phyloP scores from a whole-genome alignment of 2,113 vertebrate species.

The Hymenochirus boettgeri region DNA sequence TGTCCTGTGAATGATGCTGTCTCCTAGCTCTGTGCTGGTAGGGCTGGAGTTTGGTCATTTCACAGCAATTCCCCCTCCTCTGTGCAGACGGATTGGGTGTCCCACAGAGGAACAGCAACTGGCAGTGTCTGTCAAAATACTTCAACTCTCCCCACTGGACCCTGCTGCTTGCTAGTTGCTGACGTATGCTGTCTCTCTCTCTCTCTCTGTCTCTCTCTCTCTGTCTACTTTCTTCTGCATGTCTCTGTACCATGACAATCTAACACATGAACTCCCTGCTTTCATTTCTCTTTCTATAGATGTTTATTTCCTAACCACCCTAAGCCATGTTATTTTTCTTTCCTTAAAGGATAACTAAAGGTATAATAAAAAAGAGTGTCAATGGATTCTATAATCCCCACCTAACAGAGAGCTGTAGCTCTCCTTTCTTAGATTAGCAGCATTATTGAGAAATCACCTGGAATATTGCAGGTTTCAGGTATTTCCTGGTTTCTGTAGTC shows the following conservation, averaged over 20 bases:
- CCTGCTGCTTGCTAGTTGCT: conserved; percentile 7
- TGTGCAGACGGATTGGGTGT: conserved; percentile 38
- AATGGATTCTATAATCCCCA: too few relatives aligned
- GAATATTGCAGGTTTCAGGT: too few relatives aligned
- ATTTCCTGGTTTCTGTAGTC: too few relatives aligned
- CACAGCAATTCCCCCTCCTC: conserved; percentile 37
- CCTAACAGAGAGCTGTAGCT: too few relatives aligned
- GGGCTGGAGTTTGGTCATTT: conserved; percentile 20
- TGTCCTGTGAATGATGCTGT: conserved; percentile 9
- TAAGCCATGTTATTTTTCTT: too few relatives aligned
- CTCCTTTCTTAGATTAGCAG: too few relatives aligned
- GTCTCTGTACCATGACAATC: background rate
- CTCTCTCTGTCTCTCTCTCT: conserved; percentile 11
- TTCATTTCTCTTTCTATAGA: too few relatives aligned
- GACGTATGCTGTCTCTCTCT: conserved; percentile 14
- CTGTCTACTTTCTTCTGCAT: background rate
- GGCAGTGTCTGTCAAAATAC: conserved; percentile 42
- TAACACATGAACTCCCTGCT: background rate
- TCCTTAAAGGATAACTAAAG: too few relatives aligned
- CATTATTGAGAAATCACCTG: too few relatives aligned
- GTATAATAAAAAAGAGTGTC: too few relatives aligned
- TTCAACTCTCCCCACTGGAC: conserved; percentile 31
- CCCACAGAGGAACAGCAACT: conserved; percentile 29
- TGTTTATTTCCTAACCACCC: too few relatives aligned
- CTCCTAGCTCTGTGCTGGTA: conserved; percentile 16